Conservation (phyloP, 2,888 invertebrate genomes). For the Agrochola litura region DNA sequence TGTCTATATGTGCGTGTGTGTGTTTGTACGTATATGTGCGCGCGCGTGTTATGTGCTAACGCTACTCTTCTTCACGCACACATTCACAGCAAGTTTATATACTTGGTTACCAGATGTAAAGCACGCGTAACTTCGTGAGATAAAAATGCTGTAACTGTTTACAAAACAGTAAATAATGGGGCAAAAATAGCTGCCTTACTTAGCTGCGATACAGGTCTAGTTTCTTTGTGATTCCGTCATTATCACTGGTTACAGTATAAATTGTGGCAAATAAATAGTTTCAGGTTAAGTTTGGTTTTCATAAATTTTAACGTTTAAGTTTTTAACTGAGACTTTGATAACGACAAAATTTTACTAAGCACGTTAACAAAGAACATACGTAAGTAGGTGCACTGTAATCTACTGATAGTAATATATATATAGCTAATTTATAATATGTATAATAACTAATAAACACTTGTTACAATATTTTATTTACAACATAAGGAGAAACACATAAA, state of each 20-base stretch:
- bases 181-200: not conserved
- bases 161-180: not conserved
- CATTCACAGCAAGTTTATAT: too few species aligned
- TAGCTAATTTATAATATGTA: slow-evolving; percentile 32
- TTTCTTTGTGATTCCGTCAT: not conserved
- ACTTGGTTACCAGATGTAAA: too few species aligned
- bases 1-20: too few species aligned
- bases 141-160: not conserved
- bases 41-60: too few species aligned
- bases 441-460: slow-evolving; percentile 36
- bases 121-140: too few species aligned
- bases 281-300: not conserved
- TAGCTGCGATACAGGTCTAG: not conserved
- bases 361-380: slow-evolving; percentile 36
- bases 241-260: not conserved
- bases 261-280: not conserved
- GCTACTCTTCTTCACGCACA: too few species aligned
- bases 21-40: too few species aligned
- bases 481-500: slow-evolving; percentile 47
- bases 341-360: slow-evolving; percentile 40
- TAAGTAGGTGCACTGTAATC: slow-evolving; percentile 20
- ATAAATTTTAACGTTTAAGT: slow-evolving; percentile 10
- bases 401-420: slow-evolving; percentile 30
- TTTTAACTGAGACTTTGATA: slow-evolving; percentile 23
- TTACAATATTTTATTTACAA: slow-evolving; percentile 69